Base-by-base conservation (phyloP, 1,140 invertebrate genomes). In the Nebria ingens region DNA sequence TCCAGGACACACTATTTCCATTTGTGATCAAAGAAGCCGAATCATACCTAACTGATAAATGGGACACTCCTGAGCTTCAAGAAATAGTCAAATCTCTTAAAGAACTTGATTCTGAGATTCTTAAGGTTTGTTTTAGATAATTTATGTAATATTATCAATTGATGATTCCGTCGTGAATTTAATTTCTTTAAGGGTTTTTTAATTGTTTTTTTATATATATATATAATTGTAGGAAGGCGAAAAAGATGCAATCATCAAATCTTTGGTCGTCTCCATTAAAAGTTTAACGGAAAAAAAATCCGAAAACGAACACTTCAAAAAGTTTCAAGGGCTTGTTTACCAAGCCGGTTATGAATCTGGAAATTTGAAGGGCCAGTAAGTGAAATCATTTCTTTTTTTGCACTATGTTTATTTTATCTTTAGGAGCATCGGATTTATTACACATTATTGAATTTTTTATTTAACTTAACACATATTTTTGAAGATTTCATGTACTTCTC, bases 281-380 rank as follows among this genome's bases (percentile, higher is more conserved):
- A 86, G 83, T 82, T 84, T 88, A 70, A 93, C 94, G 78, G 83
- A 87, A 42, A 72, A 74, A 17, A 87, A 93, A 71, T 79, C 86
- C 52, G 93, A 93, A 69, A 81, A 82, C 21, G 83, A 79, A 15
- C 80, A 86, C 19, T 74, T 97, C 21, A 96, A 97, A 72, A 79
- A 83, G 38, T 72, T 97, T 2, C 93, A 97, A 68, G 93, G 92
- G 2, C 78, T 90, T 38, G 87, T 97, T 59, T 95, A 89, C 87
- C 79, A 82, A 62, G 78, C 86, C 59, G 93, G 87, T 6, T 95
- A 93, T 68, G 78, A 84, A 54, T 77, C 74, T 51, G 86, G 85
- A 19, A 72, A 81, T 20, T 68, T 97, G 0, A 87, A 86, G 64
- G 89, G 89, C 70, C 91, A 95, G 93, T 96, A 78, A 85, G 90